Conservation (phyloP, 1,140 invertebrate species). For the Drosophila kanapiae region DNA sequence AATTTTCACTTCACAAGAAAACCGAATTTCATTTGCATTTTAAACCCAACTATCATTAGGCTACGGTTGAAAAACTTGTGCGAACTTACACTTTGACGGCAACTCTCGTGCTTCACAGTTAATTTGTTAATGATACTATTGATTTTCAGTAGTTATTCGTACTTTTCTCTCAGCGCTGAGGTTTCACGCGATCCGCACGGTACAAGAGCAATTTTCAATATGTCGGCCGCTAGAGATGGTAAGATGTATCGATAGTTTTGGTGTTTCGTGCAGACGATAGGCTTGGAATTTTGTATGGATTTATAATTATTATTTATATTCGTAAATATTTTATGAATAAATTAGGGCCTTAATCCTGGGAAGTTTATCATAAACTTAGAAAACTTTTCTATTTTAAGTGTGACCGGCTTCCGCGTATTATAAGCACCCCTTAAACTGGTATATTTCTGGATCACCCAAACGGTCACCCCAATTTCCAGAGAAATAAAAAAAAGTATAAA, state of each 20-base stretch:
- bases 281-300: too few relatives aligned
- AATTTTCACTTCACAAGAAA: constrained; percentile 66
- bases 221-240: constrained; percentile 16
- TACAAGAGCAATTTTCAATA: constrained; percentile 64
- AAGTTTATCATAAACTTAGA: too few relatives aligned
- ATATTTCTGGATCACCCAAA: background rate
- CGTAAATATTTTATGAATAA: background rate
- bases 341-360: background rate
- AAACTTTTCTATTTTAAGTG: background rate
- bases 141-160: constrained; percentile 58
- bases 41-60: constrained; percentile 14
- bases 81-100: constrained; percentile 72
- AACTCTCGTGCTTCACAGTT: constrained; percentile 40
- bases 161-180: constrained; percentile 53
- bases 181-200: constrained; percentile 67
- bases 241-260: background rate
- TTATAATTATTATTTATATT: background rate
- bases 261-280: background rate
- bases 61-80: constrained; percentile 18
- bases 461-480: constrained; percentile 31
- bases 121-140: constrained; percentile 59
- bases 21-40: constrained; percentile 51
- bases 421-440: background rate
- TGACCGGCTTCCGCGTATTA: background rate
- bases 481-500: constrained; percentile 42